Conservation (phyloP, 2,113 vertebrate species). For the Upupa epops region DNA sequence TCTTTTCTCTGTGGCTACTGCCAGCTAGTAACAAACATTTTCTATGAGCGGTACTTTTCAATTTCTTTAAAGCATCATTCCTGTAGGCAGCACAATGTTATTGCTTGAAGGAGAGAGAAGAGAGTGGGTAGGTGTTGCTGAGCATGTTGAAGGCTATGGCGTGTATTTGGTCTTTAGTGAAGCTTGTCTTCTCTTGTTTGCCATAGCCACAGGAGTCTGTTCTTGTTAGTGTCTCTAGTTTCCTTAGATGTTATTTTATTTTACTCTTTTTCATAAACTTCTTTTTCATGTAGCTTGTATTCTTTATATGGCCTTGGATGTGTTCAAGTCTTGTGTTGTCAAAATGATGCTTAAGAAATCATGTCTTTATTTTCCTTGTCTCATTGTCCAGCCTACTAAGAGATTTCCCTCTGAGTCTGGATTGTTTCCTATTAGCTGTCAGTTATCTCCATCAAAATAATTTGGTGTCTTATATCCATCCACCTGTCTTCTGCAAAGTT, state of each 20-base stretch:
- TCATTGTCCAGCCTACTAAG: accelerated
- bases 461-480: background rate
- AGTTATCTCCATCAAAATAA: background rate
- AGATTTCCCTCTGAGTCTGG: background rate
- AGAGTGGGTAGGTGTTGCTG: background rate
- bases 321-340: background rate
- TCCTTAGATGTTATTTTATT: background rate
- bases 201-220: background rate
- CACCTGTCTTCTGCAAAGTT: background rate
- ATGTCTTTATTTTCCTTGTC: background rate
- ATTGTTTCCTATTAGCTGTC: background rate
- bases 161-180: background rate
- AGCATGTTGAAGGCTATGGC: background rate
- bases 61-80: background rate
- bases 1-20: background rate
- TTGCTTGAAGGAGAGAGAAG: background rate
- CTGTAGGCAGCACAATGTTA: background rate
- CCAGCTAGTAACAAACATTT: background rate
- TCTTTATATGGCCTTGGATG: background rate
- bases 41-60: background rate
- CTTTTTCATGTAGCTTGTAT: background rate
- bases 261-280: too few species aligned
- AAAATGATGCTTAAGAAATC: background rate
- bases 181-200: background rate
- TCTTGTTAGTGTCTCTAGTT: background rate